A percentile compares a stretch with the other conserved stretches of the same genome.
Evolutionary conservation across 1,140 invertebrate species (phyloP).

Genomic region (Conus ventricosus): DNA sequence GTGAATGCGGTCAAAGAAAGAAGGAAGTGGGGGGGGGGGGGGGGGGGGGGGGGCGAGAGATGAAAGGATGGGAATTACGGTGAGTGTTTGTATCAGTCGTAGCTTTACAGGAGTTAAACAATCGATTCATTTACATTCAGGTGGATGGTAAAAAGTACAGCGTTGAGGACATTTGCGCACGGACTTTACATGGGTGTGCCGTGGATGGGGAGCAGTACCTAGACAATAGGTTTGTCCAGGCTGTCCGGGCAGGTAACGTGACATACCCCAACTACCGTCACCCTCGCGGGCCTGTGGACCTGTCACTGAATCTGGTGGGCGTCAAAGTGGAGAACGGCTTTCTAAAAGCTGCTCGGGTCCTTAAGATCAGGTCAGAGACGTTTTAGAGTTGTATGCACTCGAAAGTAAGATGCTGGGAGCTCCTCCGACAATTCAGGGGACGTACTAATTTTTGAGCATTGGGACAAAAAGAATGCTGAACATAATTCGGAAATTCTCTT

Average conservation of each 20-base stretch:
- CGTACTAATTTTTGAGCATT: no score
- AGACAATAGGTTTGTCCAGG: neutral
- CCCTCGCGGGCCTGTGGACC: neutral
- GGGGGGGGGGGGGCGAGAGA: neutral
- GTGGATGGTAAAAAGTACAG: neutral
- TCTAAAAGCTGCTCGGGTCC: neutral
- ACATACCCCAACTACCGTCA: neutral
- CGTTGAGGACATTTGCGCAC: constrained; percentile 12
- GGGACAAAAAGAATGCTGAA: no score
- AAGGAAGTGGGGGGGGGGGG: no score
- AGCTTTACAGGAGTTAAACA: no score
- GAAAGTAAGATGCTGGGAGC: no score
- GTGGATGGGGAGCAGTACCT: neutral
- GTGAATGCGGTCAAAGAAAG: no score
- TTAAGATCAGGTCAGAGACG: constrained; percentile 17
- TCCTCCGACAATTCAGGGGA: no score
- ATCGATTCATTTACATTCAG: neutral
- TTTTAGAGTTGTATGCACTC: no score
- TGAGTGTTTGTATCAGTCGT: no score
- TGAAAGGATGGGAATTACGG: no score
- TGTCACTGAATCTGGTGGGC: neutral
- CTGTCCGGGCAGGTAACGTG: neutral
- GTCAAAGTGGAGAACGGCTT: neutral
- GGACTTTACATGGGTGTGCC: neutral
- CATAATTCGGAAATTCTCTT: no score